Evolutionary conservation across 1,140 invertebrate genomes (phyloP), one percentile per base, ranked within the genome.

Genomic region (Xylocopa sonorina): DNA sequence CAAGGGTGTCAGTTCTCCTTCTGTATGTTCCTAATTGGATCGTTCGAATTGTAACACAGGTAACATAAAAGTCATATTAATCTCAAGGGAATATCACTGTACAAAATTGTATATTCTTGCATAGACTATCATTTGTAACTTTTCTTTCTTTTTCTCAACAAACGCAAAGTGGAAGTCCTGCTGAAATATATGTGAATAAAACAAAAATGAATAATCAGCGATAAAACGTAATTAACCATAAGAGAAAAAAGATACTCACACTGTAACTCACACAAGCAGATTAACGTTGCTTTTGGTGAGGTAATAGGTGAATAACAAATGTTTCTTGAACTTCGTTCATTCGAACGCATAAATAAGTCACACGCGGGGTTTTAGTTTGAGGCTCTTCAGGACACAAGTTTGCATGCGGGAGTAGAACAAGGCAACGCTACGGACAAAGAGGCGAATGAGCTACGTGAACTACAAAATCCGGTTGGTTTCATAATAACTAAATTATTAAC

Each of bases 351-450:
- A 51, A 77, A 84, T 14, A 87, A 84, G 86, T 90, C 81, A 85
- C 88, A 88, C 89, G n/a, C n/a, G 89, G 90, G 91, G 88, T 92
- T 92, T 91, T 93, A 93, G 92, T 91, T 91, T 89, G 92, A 93
- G 67, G 91, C 88, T 82, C 89, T 92, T 85, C 90, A 91, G 88
- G 91, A 93, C 82, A 86, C 89, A 88, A 88, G 74, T 87, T 89
- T 93, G 91, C 91, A 92, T 91, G 91, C 87, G 38, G 91, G 90
- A 86, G 84, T 91, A 88, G 87, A 87, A 68, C 91, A 92, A 88
- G 90, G 89, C 78, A 81, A 75, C 85, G 57, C 86, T 88, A 71
- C 84, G 86, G 88, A 88, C 82, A 90, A 88, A 87, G 91, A 92
- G 82, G 83, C 89, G 58, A 89, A 88, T 90, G 91, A 92, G 64